Conservation (phyloP, 2,797 vertebrate genomes). For the Pseudocheirus occidentalis region DNA sequence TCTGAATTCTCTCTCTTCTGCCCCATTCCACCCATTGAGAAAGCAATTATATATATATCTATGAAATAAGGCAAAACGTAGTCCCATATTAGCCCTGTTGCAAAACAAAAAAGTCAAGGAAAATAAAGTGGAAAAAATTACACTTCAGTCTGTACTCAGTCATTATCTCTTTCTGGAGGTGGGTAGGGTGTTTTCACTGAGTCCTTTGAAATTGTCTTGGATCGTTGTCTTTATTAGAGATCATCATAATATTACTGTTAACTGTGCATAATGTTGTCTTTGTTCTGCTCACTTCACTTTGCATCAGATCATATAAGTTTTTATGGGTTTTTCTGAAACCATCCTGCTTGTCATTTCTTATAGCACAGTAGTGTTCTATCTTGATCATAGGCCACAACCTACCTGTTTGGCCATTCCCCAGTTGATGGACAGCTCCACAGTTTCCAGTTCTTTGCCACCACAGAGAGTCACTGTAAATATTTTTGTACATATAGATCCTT, state of each 20-base stretch:
- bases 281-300: neutral
- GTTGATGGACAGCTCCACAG: neutral
- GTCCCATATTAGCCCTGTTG: neutral
- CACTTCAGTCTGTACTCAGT: neutral
- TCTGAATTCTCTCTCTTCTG: neutral
- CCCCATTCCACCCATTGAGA: neutral
- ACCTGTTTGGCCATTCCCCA: neutral
- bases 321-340: neutral
- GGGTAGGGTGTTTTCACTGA: neutral
- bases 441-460: neutral
- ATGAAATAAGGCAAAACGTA: neutral
- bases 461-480: neutral
- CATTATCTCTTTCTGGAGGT: neutral
- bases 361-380: neutral
- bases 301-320: neutral
- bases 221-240: neutral
- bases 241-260: neutral
- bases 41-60: neutral
- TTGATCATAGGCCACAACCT: neutral
- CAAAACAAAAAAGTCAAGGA: neutral
- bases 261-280: neutral
- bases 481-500: neutral
- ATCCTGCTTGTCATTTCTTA: neutral
- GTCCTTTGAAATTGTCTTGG: neutral
- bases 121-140: neutral